Conservation (phyloP, 1,140 invertebrate species). For the Diachasmimorpha longicaudata region DNA sequence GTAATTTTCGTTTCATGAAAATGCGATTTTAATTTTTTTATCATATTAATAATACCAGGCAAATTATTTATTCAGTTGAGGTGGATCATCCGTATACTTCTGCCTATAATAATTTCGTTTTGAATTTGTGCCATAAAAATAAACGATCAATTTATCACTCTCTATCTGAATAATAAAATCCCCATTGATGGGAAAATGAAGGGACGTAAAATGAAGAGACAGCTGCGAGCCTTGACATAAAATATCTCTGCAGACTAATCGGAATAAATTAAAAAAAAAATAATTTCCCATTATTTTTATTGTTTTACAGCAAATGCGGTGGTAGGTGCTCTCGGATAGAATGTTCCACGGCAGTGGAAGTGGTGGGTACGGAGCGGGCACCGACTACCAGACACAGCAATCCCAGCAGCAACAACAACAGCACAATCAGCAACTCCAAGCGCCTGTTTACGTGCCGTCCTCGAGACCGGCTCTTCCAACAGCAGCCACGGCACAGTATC, state of each 20-base stretch:
- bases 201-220: too few relatives aligned
- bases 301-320: constrained; percentile 42
- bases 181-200: too few relatives aligned
- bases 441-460: constrained; percentile 59
- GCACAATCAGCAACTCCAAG: constrained; percentile 54
- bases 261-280: background rate
- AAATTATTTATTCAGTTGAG: too few relatives aligned
- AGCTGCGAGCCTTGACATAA: background rate
- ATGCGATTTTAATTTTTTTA: too few relatives aligned
- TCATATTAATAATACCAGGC: too few relatives aligned
- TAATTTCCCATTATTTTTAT: background rate
- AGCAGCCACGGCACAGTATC: constrained; percentile 57
- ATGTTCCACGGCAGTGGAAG: constrained; percentile 62
- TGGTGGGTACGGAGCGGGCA: constrained; percentile 56
- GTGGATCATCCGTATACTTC: too few relatives aligned
- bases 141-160: too few relatives aligned
- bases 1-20: too few relatives aligned
- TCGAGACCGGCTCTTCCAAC: constrained; percentile 55
- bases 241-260: background rate
- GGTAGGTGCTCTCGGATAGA: constrained; percentile 43
- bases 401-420: constrained; percentile 57
- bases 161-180: too few relatives aligned
- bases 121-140: too few relatives aligned
- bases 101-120: too few relatives aligned
- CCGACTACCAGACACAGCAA: constrained; percentile 57